phyloP scores from a whole-genome alignment of 1,140 invertebrate genomes.

The Drosophila truncata region DNA sequence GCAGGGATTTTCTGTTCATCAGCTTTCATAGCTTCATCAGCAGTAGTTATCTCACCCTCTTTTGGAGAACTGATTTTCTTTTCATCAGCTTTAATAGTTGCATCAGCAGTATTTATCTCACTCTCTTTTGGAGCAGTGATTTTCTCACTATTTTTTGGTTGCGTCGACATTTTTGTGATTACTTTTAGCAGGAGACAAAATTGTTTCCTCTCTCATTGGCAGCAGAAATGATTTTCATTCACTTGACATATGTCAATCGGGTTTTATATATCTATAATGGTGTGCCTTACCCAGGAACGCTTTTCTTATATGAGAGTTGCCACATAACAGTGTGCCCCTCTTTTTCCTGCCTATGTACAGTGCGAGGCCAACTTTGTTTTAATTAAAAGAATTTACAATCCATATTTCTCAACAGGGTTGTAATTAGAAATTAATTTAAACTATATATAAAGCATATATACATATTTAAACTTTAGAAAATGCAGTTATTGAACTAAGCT shows the following conservation, averaged over 20 bases:
- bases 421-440: neutral
- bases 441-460: neutral
- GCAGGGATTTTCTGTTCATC: too few relatives aligned
- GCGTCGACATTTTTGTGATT: neutral
- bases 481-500: too few relatives aligned
- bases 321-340: neutral
- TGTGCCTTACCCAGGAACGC: neutral
- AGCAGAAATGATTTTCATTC: neutral
- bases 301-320: neutral
- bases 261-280: neutral
- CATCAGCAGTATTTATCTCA: too few relatives aligned
- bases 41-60: too few relatives aligned
- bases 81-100: too few relatives aligned
- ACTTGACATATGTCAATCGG: neutral
- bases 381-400: neutral
- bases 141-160: neutral
- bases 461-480: neutral
- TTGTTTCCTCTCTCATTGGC: neutral
- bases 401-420: neutral
- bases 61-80: too few relatives aligned
- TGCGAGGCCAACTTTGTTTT: neutral
- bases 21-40: too few relatives aligned
- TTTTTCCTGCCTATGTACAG: neutral
- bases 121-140: neutral
- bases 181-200: neutral